Percentiles rank a stretch among this genome's conserved stretches.
Evolutionary conservation across 2,797 vertebrate genomes (phyloP).

Genomic region (Pangasius krempfi): DNA sequence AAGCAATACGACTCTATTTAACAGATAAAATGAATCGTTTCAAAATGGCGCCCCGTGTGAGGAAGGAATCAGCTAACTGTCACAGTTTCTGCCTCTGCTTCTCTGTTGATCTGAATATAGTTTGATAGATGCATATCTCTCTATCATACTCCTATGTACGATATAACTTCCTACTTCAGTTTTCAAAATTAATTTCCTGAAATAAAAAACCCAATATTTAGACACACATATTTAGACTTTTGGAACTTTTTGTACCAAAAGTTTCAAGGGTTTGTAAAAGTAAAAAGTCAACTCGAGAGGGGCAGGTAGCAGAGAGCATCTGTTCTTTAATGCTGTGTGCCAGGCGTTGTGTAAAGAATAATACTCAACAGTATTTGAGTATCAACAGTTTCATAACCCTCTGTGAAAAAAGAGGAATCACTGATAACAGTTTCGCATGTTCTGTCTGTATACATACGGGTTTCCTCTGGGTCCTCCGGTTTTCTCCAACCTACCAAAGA

Average conservation of each 20-base stretch:
- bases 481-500: not conserved
- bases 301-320: not conserved
- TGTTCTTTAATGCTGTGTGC: not conserved
- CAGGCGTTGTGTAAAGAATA: not conserved
- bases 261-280: not conserved
- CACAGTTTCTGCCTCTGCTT: not conserved
- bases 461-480: not conserved
- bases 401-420: too few relatives aligned
- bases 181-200: not conserved
- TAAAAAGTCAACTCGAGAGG: not conserved
- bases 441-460: too few relatives aligned
- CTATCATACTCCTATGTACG: not conserved
- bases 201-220: not conserved
- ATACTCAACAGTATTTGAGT: too few relatives aligned
- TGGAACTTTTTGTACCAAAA: not conserved
- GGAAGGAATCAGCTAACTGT: slow-evolving; percentile 1
- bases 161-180: not conserved
- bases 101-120: not conserved
- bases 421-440: too few relatives aligned
- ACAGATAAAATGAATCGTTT: not conserved
- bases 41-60: not conserved
- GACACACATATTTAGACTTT: too few relatives aligned
- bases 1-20: slow-evolving; percentile 28
- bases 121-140: not conserved
- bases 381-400: too few relatives aligned